These are phyloP conservation scores for Triops longicaudatus DNA, from an alignment of 1,140 invertebrate species.

Conservation along the genomic window DNA sequence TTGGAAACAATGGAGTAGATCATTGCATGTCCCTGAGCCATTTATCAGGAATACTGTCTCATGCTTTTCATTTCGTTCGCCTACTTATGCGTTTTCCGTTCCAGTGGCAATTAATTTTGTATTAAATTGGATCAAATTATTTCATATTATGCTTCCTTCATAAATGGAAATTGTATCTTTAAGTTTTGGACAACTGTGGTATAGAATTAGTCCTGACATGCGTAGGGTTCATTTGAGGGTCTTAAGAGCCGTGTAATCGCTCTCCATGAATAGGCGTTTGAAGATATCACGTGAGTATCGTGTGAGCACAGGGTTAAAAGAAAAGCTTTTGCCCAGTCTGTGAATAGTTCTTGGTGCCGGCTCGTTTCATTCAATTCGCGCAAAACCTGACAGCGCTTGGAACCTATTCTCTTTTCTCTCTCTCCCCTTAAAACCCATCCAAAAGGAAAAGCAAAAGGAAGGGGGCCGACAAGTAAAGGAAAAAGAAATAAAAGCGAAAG, in stretches of 20 bases:
- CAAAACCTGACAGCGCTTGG: background rate
- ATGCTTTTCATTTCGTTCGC: no score
- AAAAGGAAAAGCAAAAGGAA: background rate
- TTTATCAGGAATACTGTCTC: no score
- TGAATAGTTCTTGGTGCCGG: background rate
- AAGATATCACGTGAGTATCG: background rate
- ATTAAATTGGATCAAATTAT: no score
- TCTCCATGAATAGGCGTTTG: no score
- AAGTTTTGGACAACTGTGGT: background rate
- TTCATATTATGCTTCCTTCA: background rate
- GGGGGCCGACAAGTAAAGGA: background rate
- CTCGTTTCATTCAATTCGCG: slow-evolving; percentile 6
- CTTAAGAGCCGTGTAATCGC: background rate
- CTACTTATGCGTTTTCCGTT: no score
- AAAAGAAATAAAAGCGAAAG: no score
- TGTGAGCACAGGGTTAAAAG: background rate
- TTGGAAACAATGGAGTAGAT: no score
- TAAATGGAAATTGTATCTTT: background rate
- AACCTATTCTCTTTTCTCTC: background rate
- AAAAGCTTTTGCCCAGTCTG: background rate
- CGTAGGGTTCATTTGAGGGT: background rate
- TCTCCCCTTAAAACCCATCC: no score
- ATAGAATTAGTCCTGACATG: background rate
- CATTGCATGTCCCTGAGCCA: no score
- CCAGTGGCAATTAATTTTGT: no score